Conservation (phyloP, 2,797 vertebrate species). For the Rallus crepitans region DNA sequence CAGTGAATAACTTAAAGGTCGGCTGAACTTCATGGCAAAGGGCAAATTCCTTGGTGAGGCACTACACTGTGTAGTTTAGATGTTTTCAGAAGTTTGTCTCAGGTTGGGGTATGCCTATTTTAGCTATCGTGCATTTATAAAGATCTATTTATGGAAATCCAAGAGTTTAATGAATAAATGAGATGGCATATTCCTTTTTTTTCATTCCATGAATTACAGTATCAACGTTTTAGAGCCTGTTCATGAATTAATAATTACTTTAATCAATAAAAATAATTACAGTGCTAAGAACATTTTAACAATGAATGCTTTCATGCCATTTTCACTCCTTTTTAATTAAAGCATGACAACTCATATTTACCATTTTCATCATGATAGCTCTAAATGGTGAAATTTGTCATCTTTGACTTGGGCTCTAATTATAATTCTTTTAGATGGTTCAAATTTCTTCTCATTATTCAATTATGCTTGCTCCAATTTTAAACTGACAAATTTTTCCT, state of each 20-base stretch:
- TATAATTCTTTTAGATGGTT: constrained; percentile 59
- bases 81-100: neutral
- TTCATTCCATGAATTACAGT: constrained; percentile 59
- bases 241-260: constrained; percentile 76
- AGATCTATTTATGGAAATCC: constrained; percentile 46
- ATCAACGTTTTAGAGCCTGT: constrained; percentile 70
- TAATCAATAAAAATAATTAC: constrained; percentile 74
- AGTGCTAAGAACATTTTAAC: constrained; percentile 66
- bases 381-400: constrained; percentile 69
- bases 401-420: constrained; percentile 59
- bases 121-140: neutral
- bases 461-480: constrained; percentile 59
- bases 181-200: constrained; percentile 56
- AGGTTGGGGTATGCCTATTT: neutral
- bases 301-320: constrained; percentile 58
- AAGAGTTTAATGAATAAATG: constrained; percentile 55
- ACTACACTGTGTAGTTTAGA: neutral
- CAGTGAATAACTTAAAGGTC: neutral
- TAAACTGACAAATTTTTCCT: constrained; percentile 27
- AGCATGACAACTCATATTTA: constrained; percentile 53
- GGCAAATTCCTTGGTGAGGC: neutral
- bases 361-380: constrained; percentile 52
- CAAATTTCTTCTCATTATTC: constrained; percentile 56
- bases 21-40: neutral
- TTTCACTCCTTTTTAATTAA: constrained; percentile 70